Percentiles rank a stretch among this genome's conserved stretches.
phyloP scores from a whole-genome alignment of 2,797 vertebrate species.

The Etheostoma nigrum region DNA sequence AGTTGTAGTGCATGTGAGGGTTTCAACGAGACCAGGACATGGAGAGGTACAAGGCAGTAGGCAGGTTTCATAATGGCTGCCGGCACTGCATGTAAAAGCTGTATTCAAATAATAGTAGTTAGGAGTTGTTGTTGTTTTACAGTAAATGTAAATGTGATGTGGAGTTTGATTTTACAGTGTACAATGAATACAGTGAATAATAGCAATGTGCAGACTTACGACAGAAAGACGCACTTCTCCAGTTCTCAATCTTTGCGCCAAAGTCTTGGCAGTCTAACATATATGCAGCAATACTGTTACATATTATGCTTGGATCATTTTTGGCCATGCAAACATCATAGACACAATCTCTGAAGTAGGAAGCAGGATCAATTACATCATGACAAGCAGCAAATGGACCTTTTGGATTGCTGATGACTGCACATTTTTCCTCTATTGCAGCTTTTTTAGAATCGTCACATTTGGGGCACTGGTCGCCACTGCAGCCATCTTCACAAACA shows the following conservation, averaged over 20 bases:
- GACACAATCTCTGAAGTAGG: conserved; percentile 80
- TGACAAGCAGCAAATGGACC: conserved; percentile 86
- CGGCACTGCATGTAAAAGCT: conserved; percentile 74
- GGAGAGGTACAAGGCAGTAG: conserved; percentile 61
- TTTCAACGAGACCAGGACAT: conserved; percentile 68
- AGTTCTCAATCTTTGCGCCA: conserved; percentile 59
- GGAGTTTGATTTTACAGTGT: neutral
- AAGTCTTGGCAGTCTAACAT: conserved; percentile 79
- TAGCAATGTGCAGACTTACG: conserved; percentile 71
- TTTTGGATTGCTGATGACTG: conserved; percentile 68
- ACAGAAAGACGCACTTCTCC: conserved; percentile 83
- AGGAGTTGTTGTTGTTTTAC: neutral
- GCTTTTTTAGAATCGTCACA: conserved; percentile 43
- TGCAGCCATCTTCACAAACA: conserved; percentile 52
- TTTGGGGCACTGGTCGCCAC: conserved; percentile 30
- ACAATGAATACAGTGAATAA: too few species aligned
- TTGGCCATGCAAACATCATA: conserved; percentile 81
- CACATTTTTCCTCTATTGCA: conserved; percentile 74
- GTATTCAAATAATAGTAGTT: conserved; percentile 17
- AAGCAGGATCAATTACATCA: conserved; percentile 56
- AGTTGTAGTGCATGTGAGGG: conserved; percentile 9
- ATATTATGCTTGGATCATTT: conserved; percentile 68
- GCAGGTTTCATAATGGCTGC: conserved; percentile 84
- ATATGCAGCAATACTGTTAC: conserved; percentile 73
- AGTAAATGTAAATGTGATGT: neutral